Percentiles rank a stretch among this genome's conserved stretches.
phyloP scores from a whole-genome alignment of 2,888 invertebrate genomes.

The Drosophila demipolita region DNA sequence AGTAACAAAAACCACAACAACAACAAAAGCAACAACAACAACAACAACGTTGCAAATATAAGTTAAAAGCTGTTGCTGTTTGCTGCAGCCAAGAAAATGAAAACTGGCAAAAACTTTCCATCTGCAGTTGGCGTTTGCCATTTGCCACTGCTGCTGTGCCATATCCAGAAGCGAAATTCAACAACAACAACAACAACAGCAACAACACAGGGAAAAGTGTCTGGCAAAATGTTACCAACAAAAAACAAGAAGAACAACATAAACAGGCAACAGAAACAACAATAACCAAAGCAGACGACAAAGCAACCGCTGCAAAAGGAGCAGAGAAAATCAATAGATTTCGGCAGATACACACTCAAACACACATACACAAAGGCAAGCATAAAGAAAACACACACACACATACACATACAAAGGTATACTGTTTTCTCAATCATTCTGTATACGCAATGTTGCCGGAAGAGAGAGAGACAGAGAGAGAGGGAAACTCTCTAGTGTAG shows the following conservation, averaged over 20 bases:
- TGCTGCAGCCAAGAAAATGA: constrained; percentile 30
- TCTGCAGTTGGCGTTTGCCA: constrained; percentile 50
- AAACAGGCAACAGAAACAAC: constrained; percentile 10
- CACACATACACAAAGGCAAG: constrained; percentile 4
- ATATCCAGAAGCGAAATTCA: constrained; percentile 56
- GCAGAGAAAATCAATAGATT: constrained; percentile 73
- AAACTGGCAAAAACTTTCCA: constrained; percentile 47
- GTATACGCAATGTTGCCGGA: constrained; percentile 58
- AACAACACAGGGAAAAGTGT: constrained; percentile 20
- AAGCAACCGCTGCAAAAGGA: constrained; percentile 56
- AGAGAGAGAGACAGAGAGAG: background rate
- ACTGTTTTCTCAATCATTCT: constrained; percentile 41
- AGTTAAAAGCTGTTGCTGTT: constrained; percentile 22
- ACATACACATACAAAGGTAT: constrained; percentile 12
- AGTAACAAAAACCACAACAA: background rate
- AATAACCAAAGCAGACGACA: constrained; percentile 43
- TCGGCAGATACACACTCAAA: constrained; percentile 70
- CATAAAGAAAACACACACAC: constrained; percentile 6
- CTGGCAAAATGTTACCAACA: constrained; percentile 28
- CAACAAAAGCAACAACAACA: background rate
- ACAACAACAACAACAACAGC: constrained; percentile 12
- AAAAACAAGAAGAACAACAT: background rate
- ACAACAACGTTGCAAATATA: background rate
- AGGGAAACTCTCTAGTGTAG: background rate
- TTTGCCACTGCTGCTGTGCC: constrained; percentile 39